Evolutionary conservation across 2,797 vertebrate species (phyloP).

Genomic region (Neostethus bicornis): DNA sequence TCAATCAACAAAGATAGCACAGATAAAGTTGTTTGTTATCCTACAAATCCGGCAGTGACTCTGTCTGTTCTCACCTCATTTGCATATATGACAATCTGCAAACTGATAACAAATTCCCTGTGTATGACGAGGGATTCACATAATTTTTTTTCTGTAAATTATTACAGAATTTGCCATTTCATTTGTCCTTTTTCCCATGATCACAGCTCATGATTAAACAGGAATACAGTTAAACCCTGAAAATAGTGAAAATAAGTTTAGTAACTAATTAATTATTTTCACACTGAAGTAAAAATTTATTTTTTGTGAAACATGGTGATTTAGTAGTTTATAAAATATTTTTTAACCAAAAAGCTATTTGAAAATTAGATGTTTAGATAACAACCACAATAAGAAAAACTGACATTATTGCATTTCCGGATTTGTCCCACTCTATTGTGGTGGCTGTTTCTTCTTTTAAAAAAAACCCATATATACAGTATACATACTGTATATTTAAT

Average conservation of each 20-base stretch:
- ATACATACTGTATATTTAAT: no score
- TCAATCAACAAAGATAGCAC: slow-evolving; percentile 50
- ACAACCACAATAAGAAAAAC: not conserved
- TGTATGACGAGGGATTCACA: not conserved
- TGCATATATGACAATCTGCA: slow-evolving; percentile 15
- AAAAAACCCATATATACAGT: no score
- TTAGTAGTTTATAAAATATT: not conserved
- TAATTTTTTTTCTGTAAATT: not conserved
- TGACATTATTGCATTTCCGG: not conserved
- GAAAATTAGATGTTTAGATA: not conserved
- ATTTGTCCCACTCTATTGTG: not conserved
- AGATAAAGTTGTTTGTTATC: slow-evolving; percentile 57
- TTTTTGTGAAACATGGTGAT: not conserved
- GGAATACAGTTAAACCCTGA: not conserved
- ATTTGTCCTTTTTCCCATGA: no score
- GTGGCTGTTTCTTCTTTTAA: not conserved
- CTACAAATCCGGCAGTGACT: slow-evolving; percentile 41
- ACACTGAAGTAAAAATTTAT: not conserved
- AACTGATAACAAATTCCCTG: no score
- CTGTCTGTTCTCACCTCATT: slow-evolving; percentile 38
- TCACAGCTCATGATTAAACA: no score
- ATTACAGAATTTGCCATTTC: not conserved
- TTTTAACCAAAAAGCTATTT: not conserved
- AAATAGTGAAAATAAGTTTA: no score
- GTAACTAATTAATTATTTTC: no score